Evolutionary conservation across 1,140 invertebrate genomes (phyloP).

Genomic region (Sitophilus oryzae): DNA sequence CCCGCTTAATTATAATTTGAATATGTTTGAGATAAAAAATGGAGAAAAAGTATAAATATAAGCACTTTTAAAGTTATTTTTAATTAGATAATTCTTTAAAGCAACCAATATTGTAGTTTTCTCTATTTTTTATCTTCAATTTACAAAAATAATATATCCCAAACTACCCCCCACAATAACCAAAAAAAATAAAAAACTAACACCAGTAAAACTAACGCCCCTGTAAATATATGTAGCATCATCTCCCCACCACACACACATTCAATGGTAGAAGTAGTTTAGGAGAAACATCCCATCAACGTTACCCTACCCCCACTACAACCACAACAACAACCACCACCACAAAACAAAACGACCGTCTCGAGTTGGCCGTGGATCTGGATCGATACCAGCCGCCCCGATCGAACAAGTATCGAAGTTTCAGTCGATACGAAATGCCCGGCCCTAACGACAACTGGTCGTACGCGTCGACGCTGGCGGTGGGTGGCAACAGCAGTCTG

Average conservation of each 20-base stretch:
- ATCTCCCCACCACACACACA: constrained; percentile 37
- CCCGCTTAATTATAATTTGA: no score
- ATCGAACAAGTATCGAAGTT: constrained; percentile 34
- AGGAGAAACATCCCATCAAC: constrained; percentile 26
- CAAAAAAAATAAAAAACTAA: constrained; percentile 1
- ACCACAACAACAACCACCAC: constrained; percentile 1
- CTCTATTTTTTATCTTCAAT: no score
- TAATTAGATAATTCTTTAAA: no score
- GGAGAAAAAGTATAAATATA: no score
- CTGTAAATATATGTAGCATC: constrained; percentile 42
- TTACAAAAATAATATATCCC: no score
- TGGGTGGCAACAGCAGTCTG: constrained; percentile 25
- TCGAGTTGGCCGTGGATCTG: constrained; percentile 13
- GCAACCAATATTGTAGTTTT: no score
- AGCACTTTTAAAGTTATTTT: no score
- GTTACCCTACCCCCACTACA: neutral
- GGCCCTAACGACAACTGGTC: constrained; percentile 34
- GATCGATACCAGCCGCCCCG: constrained; percentile 5
- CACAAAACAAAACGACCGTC: constrained; percentile 13
- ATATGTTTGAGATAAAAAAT: no score
- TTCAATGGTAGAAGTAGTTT: constrained; percentile 44
- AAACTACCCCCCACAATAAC: no score
- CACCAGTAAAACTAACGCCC: constrained; percentile 33
- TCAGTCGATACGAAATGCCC: constrained; percentile 31
- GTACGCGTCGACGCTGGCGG: constrained; percentile 28